These are phyloP conservation scores for Trochalopteron elliotii DNA, from an alignment of 2,113 vertebrate genomes.

Conservation along the genomic window DNA sequence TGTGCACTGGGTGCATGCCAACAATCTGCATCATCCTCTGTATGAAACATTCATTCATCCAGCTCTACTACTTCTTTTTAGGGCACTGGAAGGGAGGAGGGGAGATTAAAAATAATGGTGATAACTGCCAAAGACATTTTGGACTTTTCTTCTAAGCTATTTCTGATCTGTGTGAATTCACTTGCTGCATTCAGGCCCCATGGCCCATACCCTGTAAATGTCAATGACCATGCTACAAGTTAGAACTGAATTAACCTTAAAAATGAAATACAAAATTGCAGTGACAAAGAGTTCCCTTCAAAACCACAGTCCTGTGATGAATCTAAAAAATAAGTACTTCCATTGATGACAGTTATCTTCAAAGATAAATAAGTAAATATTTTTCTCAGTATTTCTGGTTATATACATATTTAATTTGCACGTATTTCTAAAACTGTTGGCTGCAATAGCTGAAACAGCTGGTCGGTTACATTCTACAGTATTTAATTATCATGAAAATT, in stretches of 20 bases:
- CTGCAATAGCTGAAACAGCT: not conserved
- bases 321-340: not conserved
- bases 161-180: not conserved
- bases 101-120: not conserved
- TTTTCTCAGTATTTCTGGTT: not conserved
- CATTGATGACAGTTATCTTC: not conserved
- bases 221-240: not conserved
- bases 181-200: not conserved
- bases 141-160: not conserved
- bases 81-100: not conserved
- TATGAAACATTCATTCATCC: not conserved
- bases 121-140: not conserved
- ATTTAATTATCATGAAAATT: not conserved
- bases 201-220: constrained; percentile 6
- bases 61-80: not conserved
- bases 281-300: not conserved
- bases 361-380: not conserved
- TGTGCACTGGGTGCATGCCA: not conserved
- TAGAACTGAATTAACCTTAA: not conserved
- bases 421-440: not conserved
- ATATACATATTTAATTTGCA: not conserved
- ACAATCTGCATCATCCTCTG: not conserved
- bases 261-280: not conserved
- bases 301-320: not conserved
- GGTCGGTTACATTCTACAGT: too few species aligned